Evolutionary conservation across 1,140 invertebrate genomes (phyloP).

Genomic region (Calliopsis andreniformis): DNA sequence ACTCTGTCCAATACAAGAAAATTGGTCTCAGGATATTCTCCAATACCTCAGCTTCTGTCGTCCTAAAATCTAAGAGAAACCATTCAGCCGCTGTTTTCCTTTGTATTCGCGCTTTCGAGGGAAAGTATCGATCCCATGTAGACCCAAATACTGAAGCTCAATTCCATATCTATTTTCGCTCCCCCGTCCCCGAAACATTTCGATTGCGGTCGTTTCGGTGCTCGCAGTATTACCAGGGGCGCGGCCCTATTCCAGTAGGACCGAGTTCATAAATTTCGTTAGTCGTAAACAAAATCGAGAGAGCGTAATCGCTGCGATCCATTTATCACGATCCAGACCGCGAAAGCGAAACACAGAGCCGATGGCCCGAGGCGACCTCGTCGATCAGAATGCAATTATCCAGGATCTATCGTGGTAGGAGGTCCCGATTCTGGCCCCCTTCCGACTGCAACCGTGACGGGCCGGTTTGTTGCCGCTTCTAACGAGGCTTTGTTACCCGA

Average conservation of each 20-base stretch:
- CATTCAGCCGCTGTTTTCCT: no score
- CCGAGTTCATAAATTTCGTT: conserved; percentile 50
- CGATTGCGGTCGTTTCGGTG: neutral
- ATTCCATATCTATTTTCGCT: no score
- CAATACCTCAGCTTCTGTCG: no score
- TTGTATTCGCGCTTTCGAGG: no score
- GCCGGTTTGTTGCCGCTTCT: conserved; percentile 35
- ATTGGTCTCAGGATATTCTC: no score
- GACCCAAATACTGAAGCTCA: no score
- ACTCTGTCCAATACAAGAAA: no score
- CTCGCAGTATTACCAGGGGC: neutral
- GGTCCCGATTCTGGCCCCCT: conserved; percentile 58
- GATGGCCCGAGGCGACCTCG: conserved; percentile 63
- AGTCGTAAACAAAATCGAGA: conserved; percentile 25
- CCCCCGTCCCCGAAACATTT: no score
- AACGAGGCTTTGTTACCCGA: conserved; percentile 61
- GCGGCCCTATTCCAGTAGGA: neutral
- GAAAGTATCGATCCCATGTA: no score
- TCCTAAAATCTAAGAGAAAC: no score
- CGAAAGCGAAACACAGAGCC: conserved; percentile 31
- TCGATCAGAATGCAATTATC: conserved; percentile 72
- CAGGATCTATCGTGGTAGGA: conserved; percentile 60
- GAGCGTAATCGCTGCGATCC: conserved; percentile 15
- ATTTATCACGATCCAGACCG: conserved; percentile 53
- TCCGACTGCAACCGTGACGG: conserved; percentile 50